Evolutionary conservation across 2,888 invertebrate genomes (phyloP), one percentile per base, ranked within the genome.

Genomic region (Dichetophora obliterata): DNA sequence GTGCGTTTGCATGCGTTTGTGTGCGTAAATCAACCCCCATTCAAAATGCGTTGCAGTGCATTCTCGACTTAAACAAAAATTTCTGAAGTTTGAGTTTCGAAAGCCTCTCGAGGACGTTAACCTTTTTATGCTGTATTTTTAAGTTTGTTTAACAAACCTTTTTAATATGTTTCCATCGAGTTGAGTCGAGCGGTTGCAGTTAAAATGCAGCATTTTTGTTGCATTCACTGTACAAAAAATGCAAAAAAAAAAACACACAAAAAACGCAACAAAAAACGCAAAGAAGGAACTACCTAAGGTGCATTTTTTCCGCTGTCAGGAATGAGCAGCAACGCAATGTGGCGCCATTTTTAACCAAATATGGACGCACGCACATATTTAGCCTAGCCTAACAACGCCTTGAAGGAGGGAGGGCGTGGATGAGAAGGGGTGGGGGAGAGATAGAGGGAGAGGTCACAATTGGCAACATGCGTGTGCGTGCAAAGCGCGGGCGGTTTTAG

Each of bases 51-150:
- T 61, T 61, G 75, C 50, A 63, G 69, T 74, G 50, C 52, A 50
- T 72, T 59, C 52, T 22, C 50, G 34, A 63, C 22, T 48, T 63
- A 22, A 65, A 66, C 74, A 34, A 66, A 74, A 74, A 74, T 74
- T 65, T 65, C 74, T 74, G 80, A 83, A 82, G 80, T 83, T 83
- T 82, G 80, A 82, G 81, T 85, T 86, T 86, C 82, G 82, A 83
- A 86, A 85, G 85, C 84, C 83, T 83, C 83, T 85, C 82, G 85
- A 83, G 88, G 87, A 83, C 88, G 85, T 88, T 88, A 86, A 88
- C 88, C 88, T 86, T 86, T 85, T 83, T 84, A 82, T 82, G 83
- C 83, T 16, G 63, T 31, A 31, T 27, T 54, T 54, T 43, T 72
- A 31, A 72, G 72, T 61, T 72, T 72, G 72, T 72, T 72, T 72